Base-by-base conservation (phyloP, 2,888 invertebrate species). In the Ennomos erosarius region DNA sequence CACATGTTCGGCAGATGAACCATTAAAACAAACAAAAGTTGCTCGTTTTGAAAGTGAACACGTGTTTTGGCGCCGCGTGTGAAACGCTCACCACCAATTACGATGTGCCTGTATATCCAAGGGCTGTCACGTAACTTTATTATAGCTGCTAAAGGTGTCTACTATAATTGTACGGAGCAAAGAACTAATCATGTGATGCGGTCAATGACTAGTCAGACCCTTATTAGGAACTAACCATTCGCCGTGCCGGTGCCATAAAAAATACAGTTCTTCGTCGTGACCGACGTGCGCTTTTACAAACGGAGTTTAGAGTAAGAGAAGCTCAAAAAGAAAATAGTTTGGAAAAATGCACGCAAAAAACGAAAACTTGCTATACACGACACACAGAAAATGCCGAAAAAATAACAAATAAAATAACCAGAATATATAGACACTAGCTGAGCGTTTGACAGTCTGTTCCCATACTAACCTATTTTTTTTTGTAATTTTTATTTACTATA, bases 1-100 rank as follows among this genome's bases (percentile, higher is more conserved):
- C 76, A 79, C 72, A 75, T 79, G 79, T 68, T 73, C 65, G 64
- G 71, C 85, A 85, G 74, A 70, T 85, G 85, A 78, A 68, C 67
- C 63, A 57, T 69, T 72, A 81, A 82, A 80, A 81, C 68, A 73
- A 78, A 83, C 79, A 79, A 78, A 79, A 79, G 70, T 64, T 13
- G 65, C 69, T 63, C 72, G 71, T 71, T 78, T 74, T 65, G 71
- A 71, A 74, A 76, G 68, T 55, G 63, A 75, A 81, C 85, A 84
- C 78, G 79, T 84, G 84, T 80, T 76, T 70, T 69, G 63, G 67
- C 63, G 57, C 64, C 70, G 70, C 74, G 74, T 82, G 85, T 78
- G 85, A 82, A 79, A 76, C 66, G 63, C 67, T 65, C 52, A 54
- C 69, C 62, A 74, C 64, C 63, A 64, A 65, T 69, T 64, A 61